Percentiles rank a stretch among this genome's conserved stretches.
phyloP scores from a whole-genome alignment of 2,113 vertebrate genomes.

The Spheniscus mendiculus region DNA sequence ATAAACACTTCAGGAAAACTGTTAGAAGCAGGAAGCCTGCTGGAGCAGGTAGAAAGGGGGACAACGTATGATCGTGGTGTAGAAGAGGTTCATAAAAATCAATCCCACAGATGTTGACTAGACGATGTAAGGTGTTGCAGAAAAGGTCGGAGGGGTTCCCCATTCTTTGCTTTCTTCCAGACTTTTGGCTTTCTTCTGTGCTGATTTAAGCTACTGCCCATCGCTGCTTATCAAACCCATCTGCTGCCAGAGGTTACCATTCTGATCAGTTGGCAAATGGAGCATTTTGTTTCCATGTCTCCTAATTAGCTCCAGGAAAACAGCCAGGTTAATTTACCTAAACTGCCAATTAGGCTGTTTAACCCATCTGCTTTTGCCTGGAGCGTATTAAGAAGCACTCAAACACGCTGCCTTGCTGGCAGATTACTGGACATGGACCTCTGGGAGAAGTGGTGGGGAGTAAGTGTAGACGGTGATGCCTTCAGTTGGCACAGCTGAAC shows the following conservation, averaged over 20 bases:
- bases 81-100: neutral
- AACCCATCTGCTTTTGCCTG: conserved; percentile 68
- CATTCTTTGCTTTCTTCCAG: neutral
- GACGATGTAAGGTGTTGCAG: neutral
- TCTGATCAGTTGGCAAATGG: conserved; percentile 55
- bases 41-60: neutral
- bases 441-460: conserved; percentile 29
- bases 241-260: conserved; percentile 45
- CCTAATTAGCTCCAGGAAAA: conserved; percentile 67
- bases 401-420: neutral
- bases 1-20: neutral
- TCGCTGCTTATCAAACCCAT: neutral
- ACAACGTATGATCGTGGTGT: neutral
- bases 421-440: conserved; percentile 25
- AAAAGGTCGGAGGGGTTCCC: neutral
- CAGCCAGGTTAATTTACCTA: conserved; percentile 71
- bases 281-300: conserved; percentile 59
- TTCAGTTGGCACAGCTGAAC: conserved; percentile 3
- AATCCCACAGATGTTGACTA: neutral
- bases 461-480: neutral
- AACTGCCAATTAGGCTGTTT: conserved; percentile 58
- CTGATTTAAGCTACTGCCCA: neutral
- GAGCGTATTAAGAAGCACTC: conserved; percentile 22
- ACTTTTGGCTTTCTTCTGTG: neutral
- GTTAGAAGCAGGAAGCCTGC: neutral